These are phyloP conservation scores for Natrix natrix DNA, from an alignment of 2,797 vertebrate genomes.

Conservation along the genomic window DNA sequence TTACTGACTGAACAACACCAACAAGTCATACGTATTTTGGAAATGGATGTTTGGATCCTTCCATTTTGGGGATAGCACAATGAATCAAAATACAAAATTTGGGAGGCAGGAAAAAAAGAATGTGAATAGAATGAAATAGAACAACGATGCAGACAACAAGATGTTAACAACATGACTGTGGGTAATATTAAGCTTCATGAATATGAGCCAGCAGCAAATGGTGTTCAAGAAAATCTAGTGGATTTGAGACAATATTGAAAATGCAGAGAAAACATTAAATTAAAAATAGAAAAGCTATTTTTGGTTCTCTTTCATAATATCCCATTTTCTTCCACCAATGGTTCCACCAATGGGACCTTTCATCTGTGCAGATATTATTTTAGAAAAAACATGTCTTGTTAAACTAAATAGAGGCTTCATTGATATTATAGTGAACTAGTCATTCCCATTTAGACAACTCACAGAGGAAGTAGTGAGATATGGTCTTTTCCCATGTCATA, in stretches of 20 bases:
- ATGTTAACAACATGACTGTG: neutral
- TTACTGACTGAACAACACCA: neutral
- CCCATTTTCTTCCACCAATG: neutral
- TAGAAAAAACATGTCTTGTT: neutral
- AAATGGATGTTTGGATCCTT: too few species aligned
- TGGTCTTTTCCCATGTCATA: neutral
- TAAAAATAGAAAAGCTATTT: neutral
- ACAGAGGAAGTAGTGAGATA: slow-evolving; percentile 8
- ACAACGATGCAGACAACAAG: neutral
- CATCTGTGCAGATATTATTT: neutral
- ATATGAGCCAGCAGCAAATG: neutral
- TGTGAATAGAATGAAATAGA: neutral
- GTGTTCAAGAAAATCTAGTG: neutral
- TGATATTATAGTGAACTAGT: neutral
- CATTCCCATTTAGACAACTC: neutral
- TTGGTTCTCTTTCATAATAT: neutral
- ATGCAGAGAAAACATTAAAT: neutral
- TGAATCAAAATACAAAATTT: neutral
- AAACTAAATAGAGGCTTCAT: neutral
- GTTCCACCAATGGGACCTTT: neutral
- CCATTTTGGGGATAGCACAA: neutral
- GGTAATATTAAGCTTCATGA: neutral
- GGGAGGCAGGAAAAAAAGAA: neutral
- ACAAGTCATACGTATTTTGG: neutral
- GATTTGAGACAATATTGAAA: neutral